Evolutionary conservation across 1,140 invertebrate genomes (phyloP).

Genomic region (Drosophila kurseongensis): DNA sequence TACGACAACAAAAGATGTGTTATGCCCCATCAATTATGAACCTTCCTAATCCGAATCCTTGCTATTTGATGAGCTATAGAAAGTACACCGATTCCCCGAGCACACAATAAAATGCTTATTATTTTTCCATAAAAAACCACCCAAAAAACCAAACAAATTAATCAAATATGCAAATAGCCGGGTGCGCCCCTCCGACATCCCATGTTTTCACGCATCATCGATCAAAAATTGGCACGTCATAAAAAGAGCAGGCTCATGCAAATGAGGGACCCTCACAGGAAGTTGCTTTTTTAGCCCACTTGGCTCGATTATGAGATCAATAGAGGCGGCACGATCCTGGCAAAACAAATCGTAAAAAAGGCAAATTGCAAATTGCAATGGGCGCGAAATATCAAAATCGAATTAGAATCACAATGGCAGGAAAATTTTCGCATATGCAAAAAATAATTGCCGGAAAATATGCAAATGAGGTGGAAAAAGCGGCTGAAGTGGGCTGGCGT

Average conservation of each 20-base stretch:
- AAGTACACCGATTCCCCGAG: background rate
- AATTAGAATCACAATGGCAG: slow-evolving; percentile 62
- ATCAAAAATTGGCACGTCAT: slow-evolving; percentile 75
- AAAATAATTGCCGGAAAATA: slow-evolving; percentile 77
- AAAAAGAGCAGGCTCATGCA: slow-evolving; percentile 63
- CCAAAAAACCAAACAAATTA: slow-evolving; percentile 78
- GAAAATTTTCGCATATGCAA: slow-evolving; percentile 68
- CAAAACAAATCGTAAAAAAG: slow-evolving; percentile 78
- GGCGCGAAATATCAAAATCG: slow-evolving; percentile 69
- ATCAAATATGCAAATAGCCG: slow-evolving; percentile 79
- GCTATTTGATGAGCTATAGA: slow-evolving; percentile 18
- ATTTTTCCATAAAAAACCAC: slow-evolving; percentile 80
- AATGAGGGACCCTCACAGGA: slow-evolving; percentile 57
- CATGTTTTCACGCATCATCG: slow-evolving; percentile 73
- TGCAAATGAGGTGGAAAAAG: slow-evolving; percentile 65
- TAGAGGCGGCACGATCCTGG: slow-evolving; percentile 42
- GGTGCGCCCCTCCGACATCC: slow-evolving; percentile 1
- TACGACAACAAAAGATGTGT: background rate
- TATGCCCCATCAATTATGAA: slow-evolving; percentile 15
- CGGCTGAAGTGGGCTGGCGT: slow-evolving; percentile 1
- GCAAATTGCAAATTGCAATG: slow-evolving; percentile 73
- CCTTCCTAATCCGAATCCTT: slow-evolving; percentile 1
- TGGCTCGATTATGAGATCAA: slow-evolving; percentile 75
- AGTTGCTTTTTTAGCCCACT: slow-evolving; percentile 46
- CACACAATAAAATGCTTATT: slow-evolving; percentile 70